Base-by-base conservation (phyloP, 2,888 invertebrate genomes). In the Incurvaria masculella region DNA sequence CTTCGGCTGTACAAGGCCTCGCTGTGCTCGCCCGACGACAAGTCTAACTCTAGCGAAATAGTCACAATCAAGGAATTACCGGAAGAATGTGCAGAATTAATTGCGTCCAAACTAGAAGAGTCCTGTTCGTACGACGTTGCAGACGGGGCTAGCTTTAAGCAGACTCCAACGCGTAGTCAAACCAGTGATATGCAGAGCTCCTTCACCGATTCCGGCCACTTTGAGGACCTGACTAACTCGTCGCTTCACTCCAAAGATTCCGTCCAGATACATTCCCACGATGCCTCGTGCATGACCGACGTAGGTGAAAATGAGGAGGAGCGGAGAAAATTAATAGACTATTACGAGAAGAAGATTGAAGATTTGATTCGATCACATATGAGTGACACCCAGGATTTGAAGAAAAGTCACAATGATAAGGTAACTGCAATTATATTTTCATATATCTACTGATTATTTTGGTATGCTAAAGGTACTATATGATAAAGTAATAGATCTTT, bases 191-290 rank as follows among this genome's bases (percentile, higher is more conserved):
- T 88, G 79, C 86, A 86, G 58, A 85, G 86, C 54, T 91, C 91
- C 21, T 86, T 89, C 61, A 88, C 90, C 48, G 92, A 92, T 69
- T 92, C 91, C 6, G 93, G 93, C 41, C 89, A 91, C 71, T 92
- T 88, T 68, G 93, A 93, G 65, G 92, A 92, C 70, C 76, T 88
- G 57, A 85, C 86, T 17, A 85, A 85, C 59, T 88, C 89, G 45
- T 88, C 89, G 47, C 76, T 89, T 52, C 86, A 88, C 68, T 89
- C 89, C 49, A 89, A 88, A 70, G 89, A 89, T 61, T 86, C 86
- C n/a, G 81, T 81, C 47, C 74, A 74, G 53, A 75, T 80, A 59
- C 65, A 76, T 27, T 76, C 79, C 45, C 80, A 82, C 61, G 82
- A 84, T 55, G 79, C 69, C 40, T 73, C 74, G 19, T 79, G 79